phyloP scores from a whole-genome alignment of 2,797 vertebrate genomes.

The Aselliscus stoliczkanus region DNA sequence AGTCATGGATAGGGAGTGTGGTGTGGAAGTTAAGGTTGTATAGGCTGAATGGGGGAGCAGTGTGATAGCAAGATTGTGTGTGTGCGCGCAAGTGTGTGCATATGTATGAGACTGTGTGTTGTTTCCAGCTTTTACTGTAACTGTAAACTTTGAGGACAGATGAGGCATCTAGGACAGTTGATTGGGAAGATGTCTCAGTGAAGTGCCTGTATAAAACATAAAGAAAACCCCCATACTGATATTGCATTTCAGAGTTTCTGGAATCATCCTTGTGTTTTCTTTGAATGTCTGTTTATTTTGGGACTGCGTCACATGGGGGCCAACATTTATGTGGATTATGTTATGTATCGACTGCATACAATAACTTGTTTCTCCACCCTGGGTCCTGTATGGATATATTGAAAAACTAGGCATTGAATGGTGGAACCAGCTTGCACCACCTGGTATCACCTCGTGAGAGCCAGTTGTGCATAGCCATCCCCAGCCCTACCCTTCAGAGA shows the following conservation, averaged over 20 bases:
- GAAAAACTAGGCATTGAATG: not conserved
- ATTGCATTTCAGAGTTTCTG: not conserved
- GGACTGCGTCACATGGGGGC: not conserved
- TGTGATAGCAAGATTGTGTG: not conserved
- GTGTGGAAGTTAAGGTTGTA: not conserved
- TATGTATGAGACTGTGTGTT: not conserved
- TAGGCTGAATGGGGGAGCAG: not conserved
- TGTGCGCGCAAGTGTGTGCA: not conserved
- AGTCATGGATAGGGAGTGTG: not conserved
- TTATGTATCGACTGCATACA: not conserved
- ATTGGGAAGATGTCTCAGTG: not conserved
- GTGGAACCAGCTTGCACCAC: not conserved
- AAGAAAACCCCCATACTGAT: not conserved
- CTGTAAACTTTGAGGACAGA: not conserved
- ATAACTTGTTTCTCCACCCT: not conserved
- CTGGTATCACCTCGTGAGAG: not conserved
- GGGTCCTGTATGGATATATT: not conserved
- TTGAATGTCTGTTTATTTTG: not conserved
- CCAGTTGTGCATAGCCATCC: not conserved
- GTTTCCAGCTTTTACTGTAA: not conserved
- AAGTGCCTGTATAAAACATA: not conserved
- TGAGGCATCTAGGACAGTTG: not conserved
- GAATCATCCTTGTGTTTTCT: not conserved
- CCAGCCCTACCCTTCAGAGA: not conserved
- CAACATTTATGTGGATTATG: not conserved